These are phyloP conservation scores for Poeciliopsis retropinna DNA, from an alignment of 2,113 vertebrate species.

Conservation along the genomic window DNA sequence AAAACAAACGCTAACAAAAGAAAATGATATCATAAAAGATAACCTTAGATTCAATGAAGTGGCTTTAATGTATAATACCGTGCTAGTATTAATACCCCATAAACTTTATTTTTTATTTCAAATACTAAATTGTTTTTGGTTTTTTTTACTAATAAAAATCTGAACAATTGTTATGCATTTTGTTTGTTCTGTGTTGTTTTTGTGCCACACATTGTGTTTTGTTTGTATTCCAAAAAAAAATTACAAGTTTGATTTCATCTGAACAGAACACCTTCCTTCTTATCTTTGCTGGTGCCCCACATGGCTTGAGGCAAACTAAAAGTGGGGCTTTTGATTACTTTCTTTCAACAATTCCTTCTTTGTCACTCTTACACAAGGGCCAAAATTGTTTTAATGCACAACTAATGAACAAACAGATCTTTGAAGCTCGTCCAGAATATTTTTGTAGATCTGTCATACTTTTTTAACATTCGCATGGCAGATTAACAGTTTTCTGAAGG, in stretches of 20 bases:
- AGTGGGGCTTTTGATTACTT: too few relatives aligned
- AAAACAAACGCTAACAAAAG: neutral
- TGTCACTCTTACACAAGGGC: neutral
- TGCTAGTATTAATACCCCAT: neutral
- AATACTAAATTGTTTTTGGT: too few relatives aligned
- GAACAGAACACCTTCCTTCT: too few relatives aligned
- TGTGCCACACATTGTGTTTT: neutral
- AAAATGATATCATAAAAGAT: neutral
- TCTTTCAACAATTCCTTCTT: too few relatives aligned
- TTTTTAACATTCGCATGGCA: too few relatives aligned
- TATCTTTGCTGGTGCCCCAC: too few relatives aligned
- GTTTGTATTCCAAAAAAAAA: neutral
- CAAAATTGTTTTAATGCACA: neutral
- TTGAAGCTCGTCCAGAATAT: neutral
- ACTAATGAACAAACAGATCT: neutral
- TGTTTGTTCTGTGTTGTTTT: neutral
- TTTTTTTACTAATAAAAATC: too few relatives aligned
- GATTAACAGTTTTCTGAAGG: neutral
- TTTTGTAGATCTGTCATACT: too few relatives aligned
- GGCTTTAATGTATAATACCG: too few relatives aligned
- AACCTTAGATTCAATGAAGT: too few relatives aligned
- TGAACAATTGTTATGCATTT: neutral
- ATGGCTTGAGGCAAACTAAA: too few relatives aligned
- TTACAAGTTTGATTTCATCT: neutral
- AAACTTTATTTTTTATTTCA: neutral